Percentiles rank a stretch among this genome's conserved stretches.
Conservation (phyloP, 2,113 vertebrate genomes). For the Smithornis capensis region DNA sequence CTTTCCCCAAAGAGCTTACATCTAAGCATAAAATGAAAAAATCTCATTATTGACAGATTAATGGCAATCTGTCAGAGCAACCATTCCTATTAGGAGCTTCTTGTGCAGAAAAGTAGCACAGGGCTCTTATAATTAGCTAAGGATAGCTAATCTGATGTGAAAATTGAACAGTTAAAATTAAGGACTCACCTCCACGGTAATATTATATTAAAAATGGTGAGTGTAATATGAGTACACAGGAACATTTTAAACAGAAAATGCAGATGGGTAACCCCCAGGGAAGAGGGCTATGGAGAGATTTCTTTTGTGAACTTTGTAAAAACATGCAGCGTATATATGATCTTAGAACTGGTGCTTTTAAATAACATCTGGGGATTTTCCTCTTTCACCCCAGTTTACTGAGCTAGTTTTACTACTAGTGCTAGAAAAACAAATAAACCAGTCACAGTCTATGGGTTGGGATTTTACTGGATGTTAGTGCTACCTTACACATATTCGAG, state of each 20-base stretch:
- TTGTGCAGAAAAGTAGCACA: background rate
- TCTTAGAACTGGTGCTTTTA: background rate
- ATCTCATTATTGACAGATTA: constrained; percentile 64
- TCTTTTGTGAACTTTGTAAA: background rate
- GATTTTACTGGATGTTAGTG: background rate
- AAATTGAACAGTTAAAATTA: background rate
- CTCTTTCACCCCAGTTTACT: background rate
- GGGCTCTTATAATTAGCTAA: background rate
- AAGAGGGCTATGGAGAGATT: background rate
- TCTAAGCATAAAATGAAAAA: background rate
- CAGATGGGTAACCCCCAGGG: background rate
- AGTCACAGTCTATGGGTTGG: background rate
- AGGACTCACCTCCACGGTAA: background rate
- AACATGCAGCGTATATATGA: background rate
- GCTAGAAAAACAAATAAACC: background rate
- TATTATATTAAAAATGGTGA: background rate
- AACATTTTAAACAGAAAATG: background rate
- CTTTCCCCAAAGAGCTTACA: constrained; percentile 43
- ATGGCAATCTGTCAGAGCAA: constrained; percentile 42
- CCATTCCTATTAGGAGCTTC: background rate
- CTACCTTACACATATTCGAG: background rate
- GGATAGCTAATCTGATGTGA: background rate
- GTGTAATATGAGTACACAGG: background rate
- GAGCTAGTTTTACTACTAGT: background rate
- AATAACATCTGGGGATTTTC: background rate